These are phyloP conservation scores for Psylliodes chrysocephalus DNA, from an alignment of 2,888 invertebrate species.

Conservation along the genomic window DNA sequence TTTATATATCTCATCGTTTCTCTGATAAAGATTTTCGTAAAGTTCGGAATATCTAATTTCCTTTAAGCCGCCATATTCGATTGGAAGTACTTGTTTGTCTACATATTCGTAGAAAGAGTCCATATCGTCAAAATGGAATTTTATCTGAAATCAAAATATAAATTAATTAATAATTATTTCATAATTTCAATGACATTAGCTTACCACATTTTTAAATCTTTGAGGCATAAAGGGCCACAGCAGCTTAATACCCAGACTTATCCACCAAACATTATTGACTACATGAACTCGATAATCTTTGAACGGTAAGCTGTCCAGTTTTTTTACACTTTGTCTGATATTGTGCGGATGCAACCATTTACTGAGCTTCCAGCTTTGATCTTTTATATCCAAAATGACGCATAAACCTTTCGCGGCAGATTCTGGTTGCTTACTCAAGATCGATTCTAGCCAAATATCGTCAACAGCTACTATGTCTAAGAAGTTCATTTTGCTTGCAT, in stretches of 20 bases:
- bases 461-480: slow-evolving; percentile 56
- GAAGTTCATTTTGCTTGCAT: slow-evolving; percentile 17
- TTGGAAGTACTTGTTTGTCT: slow-evolving; percentile 64
- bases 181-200: neutral
- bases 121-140: slow-evolving; percentile 68
- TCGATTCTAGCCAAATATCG: slow-evolving; percentile 59
- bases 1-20: slow-evolving; percentile 48
- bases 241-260: slow-evolving; percentile 53
- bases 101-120: slow-evolving; percentile 66
- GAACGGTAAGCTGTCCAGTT: slow-evolving; percentile 50
- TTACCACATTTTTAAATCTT: slow-evolving; percentile 48
- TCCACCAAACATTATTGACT: slow-evolving; percentile 53
- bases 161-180: neutral
- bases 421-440: slow-evolving; percentile 27
- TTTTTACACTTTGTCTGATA: slow-evolving; percentile 46
- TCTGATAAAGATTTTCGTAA: slow-evolving; percentile 48
- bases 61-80: slow-evolving; percentile 70
- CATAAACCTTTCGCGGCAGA: slow-evolving; percentile 58
- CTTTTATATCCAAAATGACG: slow-evolving; percentile 57
- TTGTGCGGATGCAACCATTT: slow-evolving; percentile 57
- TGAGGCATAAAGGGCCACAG: slow-evolving; percentile 56
- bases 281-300: slow-evolving; percentile 55
- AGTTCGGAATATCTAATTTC: slow-evolving; percentile 46
- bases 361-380: slow-evolving; percentile 50
- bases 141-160: slow-evolving; percentile 61